These are phyloP conservation scores for Lepidurus couesii DNA, from an alignment of 1,140 invertebrate genomes.

Conservation along the genomic window DNA sequence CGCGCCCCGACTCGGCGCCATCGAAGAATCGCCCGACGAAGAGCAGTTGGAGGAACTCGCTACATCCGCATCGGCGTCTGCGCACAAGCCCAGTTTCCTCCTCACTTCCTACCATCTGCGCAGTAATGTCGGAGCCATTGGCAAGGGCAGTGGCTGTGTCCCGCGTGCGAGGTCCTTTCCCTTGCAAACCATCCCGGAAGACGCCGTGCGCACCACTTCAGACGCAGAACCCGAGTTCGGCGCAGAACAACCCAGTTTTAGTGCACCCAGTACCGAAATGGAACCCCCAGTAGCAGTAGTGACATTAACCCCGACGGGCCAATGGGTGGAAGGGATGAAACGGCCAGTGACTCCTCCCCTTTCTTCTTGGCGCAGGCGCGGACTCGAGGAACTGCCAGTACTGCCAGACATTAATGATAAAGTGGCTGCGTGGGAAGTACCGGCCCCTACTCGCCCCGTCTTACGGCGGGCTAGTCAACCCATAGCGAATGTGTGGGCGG, in stretches of 20 bases:
- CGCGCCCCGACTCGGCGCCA: slow-evolving; percentile 87
- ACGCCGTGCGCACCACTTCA: not conserved
- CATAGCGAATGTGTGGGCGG: not conserved
- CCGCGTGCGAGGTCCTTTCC: not conserved
- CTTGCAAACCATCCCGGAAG: not conserved
- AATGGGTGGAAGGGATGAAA: too few species aligned
- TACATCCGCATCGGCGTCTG: slow-evolving; percentile 8
- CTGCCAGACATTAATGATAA: not conserved
- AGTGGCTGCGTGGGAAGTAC: not conserved
- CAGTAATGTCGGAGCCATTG: not conserved
- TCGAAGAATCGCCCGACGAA: slow-evolving; percentile 62
- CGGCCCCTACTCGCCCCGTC: slow-evolving; percentile 22
- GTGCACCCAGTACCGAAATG: too few species aligned
- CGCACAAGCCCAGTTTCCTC: slow-evolving; percentile 4
- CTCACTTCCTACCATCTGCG: not conserved
- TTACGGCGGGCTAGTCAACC: slow-evolving; percentile 28
- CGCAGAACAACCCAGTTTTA: too few species aligned
- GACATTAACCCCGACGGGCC: not conserved
- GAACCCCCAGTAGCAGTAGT: too few species aligned
- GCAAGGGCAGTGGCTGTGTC: not conserved
- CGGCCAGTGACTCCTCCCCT: not conserved
- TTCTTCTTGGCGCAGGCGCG: not conserved
- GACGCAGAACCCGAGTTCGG: not conserved
- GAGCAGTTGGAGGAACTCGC: slow-evolving; percentile 29
- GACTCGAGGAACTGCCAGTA: not conserved